These are phyloP conservation scores for Alsophila aescularia DNA, from an alignment of 2,888 invertebrate species.

Conservation along the genomic window DNA sequence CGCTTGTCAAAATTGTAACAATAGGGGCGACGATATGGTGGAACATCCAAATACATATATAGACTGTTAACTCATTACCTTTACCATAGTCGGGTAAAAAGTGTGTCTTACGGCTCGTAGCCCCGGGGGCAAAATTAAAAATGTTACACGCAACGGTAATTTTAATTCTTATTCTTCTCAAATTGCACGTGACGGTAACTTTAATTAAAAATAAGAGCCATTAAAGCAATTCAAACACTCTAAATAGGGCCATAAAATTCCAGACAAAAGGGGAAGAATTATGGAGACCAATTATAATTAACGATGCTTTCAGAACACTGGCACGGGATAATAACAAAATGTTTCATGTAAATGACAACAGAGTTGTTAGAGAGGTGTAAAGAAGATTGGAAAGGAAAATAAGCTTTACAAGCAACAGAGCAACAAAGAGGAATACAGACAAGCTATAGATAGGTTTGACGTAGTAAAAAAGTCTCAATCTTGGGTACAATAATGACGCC, in stretches of 20 bases:
- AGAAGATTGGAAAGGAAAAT: not conserved
- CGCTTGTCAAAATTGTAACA: no score
- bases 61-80: no score
- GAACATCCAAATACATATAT: no score
- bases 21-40: no score
- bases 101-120: not conserved
- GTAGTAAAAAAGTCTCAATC: no score
- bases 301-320: not conserved
- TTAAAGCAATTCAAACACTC: slow-evolving; percentile 6
- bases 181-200: slow-evolving; percentile 1
- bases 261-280: slow-evolving; percentile 3
- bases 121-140: not conserved
- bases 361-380: not conserved
- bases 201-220: slow-evolving; percentile 14
- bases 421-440: no score
- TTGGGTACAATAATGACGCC: no score
- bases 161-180: slow-evolving; percentile 1
- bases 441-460: no score
- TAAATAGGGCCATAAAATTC: slow-evolving; percentile 12
- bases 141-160: not conserved
- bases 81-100: no score
- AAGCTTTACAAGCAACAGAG: no score
- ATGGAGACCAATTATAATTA: slow-evolving; percentile 12
- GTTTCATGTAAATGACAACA: not conserved
- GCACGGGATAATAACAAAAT: not conserved